phyloP scores from a whole-genome alignment of 2,797 vertebrate genomes.

The Aldrovandia affinis region DNA sequence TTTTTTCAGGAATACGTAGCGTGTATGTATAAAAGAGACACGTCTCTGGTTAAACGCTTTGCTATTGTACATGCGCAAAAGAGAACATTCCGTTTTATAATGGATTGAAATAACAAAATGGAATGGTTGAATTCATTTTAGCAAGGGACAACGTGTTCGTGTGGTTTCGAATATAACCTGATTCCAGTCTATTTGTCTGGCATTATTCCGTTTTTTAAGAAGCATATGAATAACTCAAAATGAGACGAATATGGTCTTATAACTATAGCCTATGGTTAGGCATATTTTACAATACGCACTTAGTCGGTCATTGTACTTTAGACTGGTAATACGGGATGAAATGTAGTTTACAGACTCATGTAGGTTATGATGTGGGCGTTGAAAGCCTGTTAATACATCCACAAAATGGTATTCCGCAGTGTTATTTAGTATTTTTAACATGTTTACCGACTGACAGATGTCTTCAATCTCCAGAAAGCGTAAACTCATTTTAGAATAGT shows the following conservation, averaged over 20 bases:
- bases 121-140: too few species aligned
- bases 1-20: too few species aligned
- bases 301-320: background rate
- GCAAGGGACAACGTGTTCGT: too few species aligned
- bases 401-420: background rate
- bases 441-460: too few species aligned
- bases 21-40: too few species aligned
- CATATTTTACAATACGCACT: constrained; percentile 19
- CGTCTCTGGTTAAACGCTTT: too few species aligned
- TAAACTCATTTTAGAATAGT: background rate
- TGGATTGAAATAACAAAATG: too few species aligned
- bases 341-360: background rate
- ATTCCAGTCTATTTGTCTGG: background rate
- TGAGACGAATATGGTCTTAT: background rate
- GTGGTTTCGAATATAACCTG: background rate
- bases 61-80: too few species aligned
- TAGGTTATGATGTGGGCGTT: background rate
- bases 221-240: background rate
- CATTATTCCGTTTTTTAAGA: background rate
- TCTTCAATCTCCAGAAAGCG: too few species aligned
- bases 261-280: background rate
- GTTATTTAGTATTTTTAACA: background rate
- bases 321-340: background rate
- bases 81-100: too few species aligned
- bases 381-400: background rate